Conservation (phyloP, 2,888 invertebrate species). For the Apamea sordens region DNA sequence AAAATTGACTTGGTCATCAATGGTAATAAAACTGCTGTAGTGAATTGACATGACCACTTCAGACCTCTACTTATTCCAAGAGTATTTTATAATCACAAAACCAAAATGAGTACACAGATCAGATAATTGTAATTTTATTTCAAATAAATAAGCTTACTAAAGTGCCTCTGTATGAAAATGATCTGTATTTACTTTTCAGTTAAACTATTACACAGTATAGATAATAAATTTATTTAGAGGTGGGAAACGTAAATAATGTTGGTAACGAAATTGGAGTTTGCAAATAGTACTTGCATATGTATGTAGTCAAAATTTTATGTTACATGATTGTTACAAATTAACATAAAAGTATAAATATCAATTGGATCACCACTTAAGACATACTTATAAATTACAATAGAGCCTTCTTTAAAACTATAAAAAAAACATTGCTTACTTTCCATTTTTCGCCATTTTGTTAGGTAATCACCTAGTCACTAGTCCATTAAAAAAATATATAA, state of each 20-base stretch:
- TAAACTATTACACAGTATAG: background rate
- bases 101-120: constrained; percentile 24
- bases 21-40: constrained; percentile 55
- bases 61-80: constrained; percentile 42
- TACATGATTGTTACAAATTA: constrained; percentile 39
- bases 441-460: constrained; percentile 51
- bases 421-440: constrained; percentile 44
- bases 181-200: constrained; percentile 7
- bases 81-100: constrained; percentile 47
- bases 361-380: constrained; percentile 46
- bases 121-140: constrained; percentile 14
- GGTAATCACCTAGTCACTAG: constrained; percentile 55
- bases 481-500: constrained; percentile 61
- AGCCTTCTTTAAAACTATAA: constrained; percentile 63
- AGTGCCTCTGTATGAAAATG: constrained; percentile 23
- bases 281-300: constrained; percentile 17
- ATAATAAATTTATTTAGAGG: constrained; percentile 43
- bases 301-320: constrained; percentile 27
- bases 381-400: constrained; percentile 46
- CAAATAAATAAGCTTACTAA: constrained; percentile 47
- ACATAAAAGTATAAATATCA: constrained; percentile 46
- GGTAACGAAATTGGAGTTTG: constrained; percentile 48
- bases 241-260: constrained; percentile 56
- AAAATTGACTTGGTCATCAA: constrained; percentile 76
- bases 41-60: constrained; percentile 67